Conservation (phyloP, 2,797 vertebrate genomes). For the Euthynnus affinis region DNA sequence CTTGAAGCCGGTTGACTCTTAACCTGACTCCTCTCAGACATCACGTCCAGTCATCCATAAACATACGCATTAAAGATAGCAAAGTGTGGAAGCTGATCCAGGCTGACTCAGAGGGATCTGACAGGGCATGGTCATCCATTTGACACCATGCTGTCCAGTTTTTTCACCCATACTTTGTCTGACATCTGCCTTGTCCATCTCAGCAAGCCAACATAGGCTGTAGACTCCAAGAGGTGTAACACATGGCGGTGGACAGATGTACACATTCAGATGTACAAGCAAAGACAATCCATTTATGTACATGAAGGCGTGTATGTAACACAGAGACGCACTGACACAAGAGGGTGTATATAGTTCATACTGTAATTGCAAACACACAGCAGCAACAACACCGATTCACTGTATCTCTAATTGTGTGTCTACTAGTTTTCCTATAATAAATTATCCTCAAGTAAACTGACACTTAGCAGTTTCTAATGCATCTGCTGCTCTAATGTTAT, state of each 20-base stretch:
- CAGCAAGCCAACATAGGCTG: neutral
- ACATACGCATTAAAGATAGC: constrained; percentile 40
- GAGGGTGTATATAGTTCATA: neutral
- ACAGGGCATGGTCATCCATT: constrained; percentile 39
- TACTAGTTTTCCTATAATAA: neutral
- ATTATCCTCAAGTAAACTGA: neutral
- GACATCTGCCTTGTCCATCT: constrained; percentile 27
- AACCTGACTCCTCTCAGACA: constrained; percentile 40
- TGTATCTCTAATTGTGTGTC: neutral
- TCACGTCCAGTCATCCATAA: constrained; percentile 57
- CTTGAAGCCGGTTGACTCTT: constrained; percentile 30
- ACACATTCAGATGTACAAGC: constrained; percentile 10
- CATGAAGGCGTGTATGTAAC: neutral
- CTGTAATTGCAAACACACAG: neutral
- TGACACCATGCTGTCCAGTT: constrained; percentile 59
- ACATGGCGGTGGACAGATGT: neutral
- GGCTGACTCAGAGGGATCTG: constrained; percentile 55
- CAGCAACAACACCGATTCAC: neutral
- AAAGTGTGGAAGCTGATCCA: constrained; percentile 47
- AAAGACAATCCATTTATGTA: neutral
- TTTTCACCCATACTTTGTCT: constrained; percentile 25
- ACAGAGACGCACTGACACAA: neutral
- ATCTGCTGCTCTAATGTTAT: neutral
- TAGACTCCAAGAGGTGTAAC: constrained; percentile 11
- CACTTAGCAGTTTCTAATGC: neutral